These are phyloP conservation scores for Centrocercus urophasianus DNA, from an alignment of 2,113 vertebrate genomes.

Conservation along the genomic window DNA sequence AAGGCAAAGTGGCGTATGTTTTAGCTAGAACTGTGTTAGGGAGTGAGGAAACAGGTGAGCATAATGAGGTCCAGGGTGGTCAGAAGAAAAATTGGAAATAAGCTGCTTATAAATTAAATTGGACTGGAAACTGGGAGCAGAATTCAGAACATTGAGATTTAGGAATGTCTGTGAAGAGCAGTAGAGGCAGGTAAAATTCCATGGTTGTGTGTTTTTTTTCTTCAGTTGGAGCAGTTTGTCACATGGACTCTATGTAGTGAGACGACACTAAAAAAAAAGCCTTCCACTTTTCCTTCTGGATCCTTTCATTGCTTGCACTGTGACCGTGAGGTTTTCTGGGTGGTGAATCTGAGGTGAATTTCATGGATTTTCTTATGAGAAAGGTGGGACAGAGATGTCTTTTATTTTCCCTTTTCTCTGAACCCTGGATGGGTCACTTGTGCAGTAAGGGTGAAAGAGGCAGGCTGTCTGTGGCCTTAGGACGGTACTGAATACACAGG, in stretches of 20 bases:
- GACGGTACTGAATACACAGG: background rate
- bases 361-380: background rate
- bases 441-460: background rate
- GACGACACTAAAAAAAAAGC: background rate
- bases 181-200: background rate
- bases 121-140: background rate
- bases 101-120: background rate
- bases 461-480: background rate
- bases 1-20: background rate
- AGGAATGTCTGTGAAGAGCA: background rate
- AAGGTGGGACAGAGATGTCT: background rate
- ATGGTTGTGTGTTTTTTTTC: background rate
- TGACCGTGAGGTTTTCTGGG: background rate
- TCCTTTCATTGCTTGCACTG: background rate
- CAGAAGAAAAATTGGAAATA: background rate
- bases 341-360: too few relatives aligned
- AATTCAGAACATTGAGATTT: background rate
- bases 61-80: background rate
- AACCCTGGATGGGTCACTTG: background rate
- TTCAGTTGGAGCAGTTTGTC: background rate
- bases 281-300: background rate
- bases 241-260: background rate
- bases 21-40: background rate
- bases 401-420: background rate
- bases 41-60: background rate